These are phyloP conservation scores for Pangasius krempfi DNA, from an alignment of 2,797 vertebrate genomes.

Conservation along the genomic window DNA sequence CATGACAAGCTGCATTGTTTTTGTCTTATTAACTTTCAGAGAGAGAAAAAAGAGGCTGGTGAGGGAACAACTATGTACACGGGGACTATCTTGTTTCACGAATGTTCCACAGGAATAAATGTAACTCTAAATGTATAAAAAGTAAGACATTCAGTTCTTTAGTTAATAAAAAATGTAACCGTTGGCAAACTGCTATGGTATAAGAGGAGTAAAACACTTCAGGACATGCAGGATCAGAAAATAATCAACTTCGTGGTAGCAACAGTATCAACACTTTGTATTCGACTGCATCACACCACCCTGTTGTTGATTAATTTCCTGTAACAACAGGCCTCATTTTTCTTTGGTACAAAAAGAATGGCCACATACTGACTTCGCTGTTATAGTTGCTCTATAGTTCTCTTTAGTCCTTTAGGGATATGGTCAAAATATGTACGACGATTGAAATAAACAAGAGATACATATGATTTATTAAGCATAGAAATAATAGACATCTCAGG, in stretches of 20 bases:
- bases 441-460: not conserved
- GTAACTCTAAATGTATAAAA: not conserved
- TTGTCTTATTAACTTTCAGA: not conserved
- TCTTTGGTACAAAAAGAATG: not conserved
- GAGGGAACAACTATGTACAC: not conserved
- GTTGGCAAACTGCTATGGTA: not conserved
- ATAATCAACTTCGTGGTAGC: not conserved
- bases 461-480: not conserved
- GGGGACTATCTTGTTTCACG: not conserved
- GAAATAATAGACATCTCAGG: slow-evolving; percentile 4
- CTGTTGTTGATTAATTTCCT: not conserved
- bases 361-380: not conserved
- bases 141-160: not conserved
- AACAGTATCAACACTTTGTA: not conserved
- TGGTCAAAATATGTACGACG: not conserved
- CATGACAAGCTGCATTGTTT: not conserved
- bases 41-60: not conserved
- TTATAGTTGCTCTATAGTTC: not conserved
- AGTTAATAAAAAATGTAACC: not conserved
- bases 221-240: not conserved
- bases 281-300: not conserved
- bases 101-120: not conserved
- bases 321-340: not conserved
- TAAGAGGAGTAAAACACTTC: not conserved
- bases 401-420: not conserved